These are phyloP conservation scores for Nipponia nippon DNA, from an alignment of 2,113 vertebrate genomes.

Conservation along the genomic window DNA sequence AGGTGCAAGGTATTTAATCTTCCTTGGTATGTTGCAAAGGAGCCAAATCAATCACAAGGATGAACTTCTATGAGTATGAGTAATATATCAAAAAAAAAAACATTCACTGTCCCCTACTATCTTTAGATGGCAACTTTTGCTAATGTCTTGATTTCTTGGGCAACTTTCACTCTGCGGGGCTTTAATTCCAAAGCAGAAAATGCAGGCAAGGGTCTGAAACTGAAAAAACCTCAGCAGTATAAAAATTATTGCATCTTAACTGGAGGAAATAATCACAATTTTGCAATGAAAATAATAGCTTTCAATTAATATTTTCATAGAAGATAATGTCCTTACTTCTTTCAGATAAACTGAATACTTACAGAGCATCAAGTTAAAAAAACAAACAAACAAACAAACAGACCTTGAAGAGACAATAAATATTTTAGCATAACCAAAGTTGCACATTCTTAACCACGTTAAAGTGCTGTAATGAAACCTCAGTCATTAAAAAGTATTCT, in stretches of 20 bases:
- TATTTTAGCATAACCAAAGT: background rate
- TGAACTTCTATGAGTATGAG: background rate
- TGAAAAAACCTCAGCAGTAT: background rate
- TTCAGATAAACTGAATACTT: background rate
- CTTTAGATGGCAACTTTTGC: background rate
- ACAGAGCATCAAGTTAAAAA: background rate
- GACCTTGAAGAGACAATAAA: background rate
- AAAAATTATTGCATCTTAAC: background rate
- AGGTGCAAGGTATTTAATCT: background rate
- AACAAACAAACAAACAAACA: no score
- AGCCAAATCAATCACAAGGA: background rate
- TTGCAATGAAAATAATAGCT: background rate
- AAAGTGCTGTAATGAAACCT: background rate
- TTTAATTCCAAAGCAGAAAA: background rate
- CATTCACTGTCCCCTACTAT: background rate
- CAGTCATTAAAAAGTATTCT: background rate
- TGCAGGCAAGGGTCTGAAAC: background rate
- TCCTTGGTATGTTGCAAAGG: background rate
- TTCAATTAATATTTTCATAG: background rate
- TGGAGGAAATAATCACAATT: background rate
- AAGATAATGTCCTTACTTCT: background rate
- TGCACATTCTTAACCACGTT: background rate
- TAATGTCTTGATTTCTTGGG: background rate
- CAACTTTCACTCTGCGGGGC: background rate
- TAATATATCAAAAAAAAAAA: background rate